Base-by-base conservation (phyloP, 2,888 invertebrate species). In the Drosophila kambysellisi region DNA sequence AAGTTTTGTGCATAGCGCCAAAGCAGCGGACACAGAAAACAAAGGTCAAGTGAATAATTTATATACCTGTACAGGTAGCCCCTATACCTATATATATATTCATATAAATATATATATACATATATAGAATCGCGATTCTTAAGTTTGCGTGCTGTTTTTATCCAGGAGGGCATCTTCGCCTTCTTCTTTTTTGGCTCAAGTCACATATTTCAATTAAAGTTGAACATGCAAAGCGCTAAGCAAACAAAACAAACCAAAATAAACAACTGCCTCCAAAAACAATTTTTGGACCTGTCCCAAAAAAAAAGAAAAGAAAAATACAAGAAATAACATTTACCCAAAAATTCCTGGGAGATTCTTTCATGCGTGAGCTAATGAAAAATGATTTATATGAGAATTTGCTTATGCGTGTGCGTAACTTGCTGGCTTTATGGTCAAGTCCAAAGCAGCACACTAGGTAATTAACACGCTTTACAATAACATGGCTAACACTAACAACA, bases 131-230 rank as follows among this genome's bases (percentile, higher is more conserved):
- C 61, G 54, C 61, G 70, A 79, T 72, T 70, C 80, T 77, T 82
- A 64, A 53, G 70, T 68, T 82, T 81, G 70, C 75, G 76, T 88
- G 83, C 56, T 54, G 37, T 41, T 48, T 37, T 39, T 64, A 64
- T 66, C 62, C 65, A 57, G 62, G 30, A 57, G 62, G 39, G 57
- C 69, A 71, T 37, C 30, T 39, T 54, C 65, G 29, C 60, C 51
- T 54, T 57, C 59, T 64, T 51, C 2, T 20, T 57, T 74, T 69
- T 57, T 61, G 63, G 87, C 78, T 74, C 74, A 37, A 74, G 62
- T 58, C 74, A 87, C 84, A 87, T 82, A 85, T 87, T 79, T 89
- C 88, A 85, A 85, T 85, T 85, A 83, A 83, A 81, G 84, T 53
- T 76, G 74, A 81, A 71, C 84, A 84, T 84, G 84, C 84, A 87